phyloP scores from a whole-genome alignment of 2,113 vertebrate species.

The Tupaia chinensis region DNA sequence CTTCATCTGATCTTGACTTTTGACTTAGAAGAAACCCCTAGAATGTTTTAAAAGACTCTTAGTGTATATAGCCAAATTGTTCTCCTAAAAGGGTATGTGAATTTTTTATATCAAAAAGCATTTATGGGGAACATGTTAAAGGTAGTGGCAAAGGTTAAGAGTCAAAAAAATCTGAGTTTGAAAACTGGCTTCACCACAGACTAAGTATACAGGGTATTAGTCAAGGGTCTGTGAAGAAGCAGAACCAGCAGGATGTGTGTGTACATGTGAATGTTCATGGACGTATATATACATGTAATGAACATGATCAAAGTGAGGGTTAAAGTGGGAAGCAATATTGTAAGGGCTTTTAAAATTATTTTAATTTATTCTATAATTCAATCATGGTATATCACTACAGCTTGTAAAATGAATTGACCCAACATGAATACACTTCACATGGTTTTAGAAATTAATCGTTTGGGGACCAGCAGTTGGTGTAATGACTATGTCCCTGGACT shows the following conservation, averaged over 20 bases:
- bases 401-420: too few species aligned
- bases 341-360: neutral
- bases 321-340: conserved; percentile 47
- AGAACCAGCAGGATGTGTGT: neutral
- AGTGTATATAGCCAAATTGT: neutral
- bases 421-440: too few species aligned
- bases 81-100: neutral
- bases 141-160: neutral
- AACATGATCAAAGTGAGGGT: conserved; percentile 6
- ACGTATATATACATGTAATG: neutral
- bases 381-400: too few species aligned
- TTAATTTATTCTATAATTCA: too few species aligned
- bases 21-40: neutral
- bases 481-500: too few species aligned
- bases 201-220: neutral
- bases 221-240: neutral
- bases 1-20: conserved; percentile 21
- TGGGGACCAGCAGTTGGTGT: too few species aligned
- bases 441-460: conserved; percentile 1
- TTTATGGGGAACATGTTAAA: neutral
- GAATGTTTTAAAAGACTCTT: conserved; percentile 8
- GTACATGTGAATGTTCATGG: neutral
- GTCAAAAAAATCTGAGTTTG: neutral
- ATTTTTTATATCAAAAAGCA: neutral
- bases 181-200: neutral